Conservation (phyloP, 2,797 vertebrate species). For the Enteromius argenteus region DNA sequence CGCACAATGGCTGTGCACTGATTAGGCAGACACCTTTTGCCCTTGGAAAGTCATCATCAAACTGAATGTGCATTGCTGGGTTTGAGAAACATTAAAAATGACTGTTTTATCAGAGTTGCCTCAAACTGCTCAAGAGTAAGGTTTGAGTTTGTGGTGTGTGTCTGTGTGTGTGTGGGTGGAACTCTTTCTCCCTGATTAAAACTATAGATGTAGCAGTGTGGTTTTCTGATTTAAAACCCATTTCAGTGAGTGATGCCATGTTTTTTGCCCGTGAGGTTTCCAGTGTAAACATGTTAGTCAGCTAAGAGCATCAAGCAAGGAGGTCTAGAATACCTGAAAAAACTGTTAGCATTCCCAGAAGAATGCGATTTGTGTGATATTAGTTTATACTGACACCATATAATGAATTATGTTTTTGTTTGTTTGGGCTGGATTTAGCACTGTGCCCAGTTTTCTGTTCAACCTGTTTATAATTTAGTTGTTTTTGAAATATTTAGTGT, state of each 20-base stretch:
- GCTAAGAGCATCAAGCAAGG: conserved; percentile 15
- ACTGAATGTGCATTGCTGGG: neutral
- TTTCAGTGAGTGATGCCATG: conserved; percentile 44
- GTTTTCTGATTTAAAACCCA: conserved; percentile 14
- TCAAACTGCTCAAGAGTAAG: conserved; percentile 8
- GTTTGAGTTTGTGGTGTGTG: neutral
- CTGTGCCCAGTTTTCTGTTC: neutral
- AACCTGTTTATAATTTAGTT: neutral
- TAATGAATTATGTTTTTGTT: neutral
- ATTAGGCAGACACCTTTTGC: conserved; percentile 45
- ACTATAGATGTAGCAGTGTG: neutral
- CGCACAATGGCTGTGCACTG: conserved; percentile 27
- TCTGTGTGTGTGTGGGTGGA: neutral
- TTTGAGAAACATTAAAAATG: conserved; percentile 9
- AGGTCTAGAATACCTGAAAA: conserved; percentile 1
- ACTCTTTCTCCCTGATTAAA: conserved; percentile 35
- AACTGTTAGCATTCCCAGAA: conserved; percentile 7
- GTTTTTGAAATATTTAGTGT: neutral
- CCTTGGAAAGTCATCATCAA: conserved; percentile 42
- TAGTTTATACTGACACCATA: neutral
- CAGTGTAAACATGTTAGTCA: conserved; percentile 34
- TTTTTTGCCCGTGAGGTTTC: conserved; percentile 30
- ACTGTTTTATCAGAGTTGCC: conserved; percentile 29
- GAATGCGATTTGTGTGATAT: neutral
- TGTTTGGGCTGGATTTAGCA: neutral